Evolutionary conservation across 2,797 vertebrate species (phyloP), one percentile per base, ranked within the genome.

Genomic region (Tenualosa thibaudeaui): DNA sequence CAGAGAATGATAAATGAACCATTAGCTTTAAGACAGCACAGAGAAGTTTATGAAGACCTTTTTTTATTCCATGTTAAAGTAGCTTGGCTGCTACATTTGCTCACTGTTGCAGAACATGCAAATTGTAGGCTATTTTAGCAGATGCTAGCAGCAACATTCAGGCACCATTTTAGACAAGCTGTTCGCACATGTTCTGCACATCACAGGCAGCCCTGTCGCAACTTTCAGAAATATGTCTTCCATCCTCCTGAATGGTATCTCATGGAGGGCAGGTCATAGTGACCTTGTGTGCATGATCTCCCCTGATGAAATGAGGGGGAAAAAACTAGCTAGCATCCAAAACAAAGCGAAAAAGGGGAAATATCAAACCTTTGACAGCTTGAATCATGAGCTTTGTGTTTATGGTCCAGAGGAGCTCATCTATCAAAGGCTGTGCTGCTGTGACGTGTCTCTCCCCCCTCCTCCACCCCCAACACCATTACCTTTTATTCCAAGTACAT

Each of bases 321-420:
- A 40, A 75, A 75, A 40, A 13, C 17, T 31, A 19, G 31, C 13
- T 12, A 75, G 68, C 68, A 19, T 22, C 68, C 13, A 75, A 75
- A 75, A 37, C 31, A 75, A 75, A 75, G 17, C 19, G 4, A 75
- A 75, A 75, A 43, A 17, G 68, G 68, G 17, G 31, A 40, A 75
- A 75, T 75, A 75, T 75, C 68, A 75, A 75, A 75, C 17, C 13
- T 75, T 75, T 75, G 68, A 75, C 68, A 75, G 31, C 15, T 37
- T 75, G 68, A 75, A 75, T 75, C 68, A 75, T 75, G 68, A 75
- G 68, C 37, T 75, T 75, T 75, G 68, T 75, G 68, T 75, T 75
- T 75, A 75, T 75, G 15, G 31, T 40, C 68, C 68, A 37, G 31
- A 43, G 68, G 37, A 75, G 15, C 68, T 75, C 68, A 75, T 75